Base-by-base conservation (phyloP, 2,797 vertebrate species). In the Peromyscus eremicus region DNA sequence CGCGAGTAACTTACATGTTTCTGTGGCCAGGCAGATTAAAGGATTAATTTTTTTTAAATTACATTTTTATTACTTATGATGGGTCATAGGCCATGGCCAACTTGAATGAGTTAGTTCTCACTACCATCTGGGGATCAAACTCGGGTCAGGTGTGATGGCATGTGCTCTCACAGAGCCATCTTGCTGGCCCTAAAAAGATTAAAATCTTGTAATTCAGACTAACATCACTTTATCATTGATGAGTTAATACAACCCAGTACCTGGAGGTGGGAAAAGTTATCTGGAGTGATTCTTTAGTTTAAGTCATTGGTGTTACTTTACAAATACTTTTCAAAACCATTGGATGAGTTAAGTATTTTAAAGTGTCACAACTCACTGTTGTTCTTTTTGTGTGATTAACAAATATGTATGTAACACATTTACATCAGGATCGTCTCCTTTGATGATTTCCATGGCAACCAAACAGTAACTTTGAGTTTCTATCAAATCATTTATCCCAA, bases 221-320 rank as follows among this genome's bases (percentile, higher is more conserved):
- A 82, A 60, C 4, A 89, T 0, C 29, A 84, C 89, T 55, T 95
- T 90, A 52, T 90, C 92, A 62, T 21, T 93, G 60, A 95, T 64
- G n/a, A 96, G 8, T 92, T 91, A 88, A 43, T 94, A 86, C 92
- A 40, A 89, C 16, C 17, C 17, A 55, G 16, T 95, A 46, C 79
- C 64, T 77, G 55, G 46, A 25, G 32, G 55, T 6, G 14, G 7
- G 4, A 55, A 52, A 73, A 82, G 37, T 70, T 88, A 88, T 8
- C 34, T 88, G 23, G 6, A 91, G 3, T 91, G 46, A 10, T 64
- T n/a, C 32, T 82, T 95, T 49, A 77, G 8, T 91, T 94, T 94
- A 52, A 96, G 77, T 95, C 64, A 75, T 79, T 94, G 68, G 52
- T 83, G 57, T 32, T 96, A 17, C 62, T 25, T 95, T 94, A 79